Base-by-base conservation (phyloP, 1,140 invertebrate genomes). In the Aphelinus certus region DNA sequence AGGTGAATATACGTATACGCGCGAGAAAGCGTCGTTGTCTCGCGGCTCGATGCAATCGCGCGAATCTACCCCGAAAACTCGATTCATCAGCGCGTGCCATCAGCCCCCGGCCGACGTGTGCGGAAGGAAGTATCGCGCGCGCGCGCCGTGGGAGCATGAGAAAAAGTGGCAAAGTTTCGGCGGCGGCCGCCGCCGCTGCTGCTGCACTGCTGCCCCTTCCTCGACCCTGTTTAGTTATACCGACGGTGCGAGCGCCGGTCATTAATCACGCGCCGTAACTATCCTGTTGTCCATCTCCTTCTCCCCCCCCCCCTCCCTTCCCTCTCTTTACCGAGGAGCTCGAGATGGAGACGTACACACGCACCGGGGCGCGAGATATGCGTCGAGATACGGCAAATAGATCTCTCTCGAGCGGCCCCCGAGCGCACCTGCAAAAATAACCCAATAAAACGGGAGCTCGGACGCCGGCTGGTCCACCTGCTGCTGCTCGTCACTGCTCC, bases 251-350 rank as follows among this genome's bases (percentile, higher is more conserved):
- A 53, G 51, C 51, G 51, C 4, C 51, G 51, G 67, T 63, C 74
- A 66, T 71, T 76, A 71, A 76, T 76, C 74, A 75, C 58, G 5
- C 57, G 7, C 55, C 74, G 74, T 76, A 76, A 76, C 74, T 71
- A 76, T 76, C 74, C 74, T 10, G 9, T 3, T 49, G 62, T 6
- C 74, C 55, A 76, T 76, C 74, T 71, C 42, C 58, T 60, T 60
- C n/a, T n/a, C 4, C n/a, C 42, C n/a, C 42, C 26, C 0, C 9
- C 51, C 51, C 4, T 0, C 51, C 9, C 51, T 53, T 9, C 9
- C 51, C 9, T 53, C 9, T 53, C 9, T 53, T 53, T 53, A 0
- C 26, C 51, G 51, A 9, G 4, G 63, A 65, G 63, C 42, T 51
- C 26, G 47, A 53, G 63, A 53, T 53, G 49, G 10, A 53, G 62